These are phyloP conservation scores for Synanthedon tipuliformis DNA, from an alignment of 2,888 invertebrate species.

Conservation along the genomic window DNA sequence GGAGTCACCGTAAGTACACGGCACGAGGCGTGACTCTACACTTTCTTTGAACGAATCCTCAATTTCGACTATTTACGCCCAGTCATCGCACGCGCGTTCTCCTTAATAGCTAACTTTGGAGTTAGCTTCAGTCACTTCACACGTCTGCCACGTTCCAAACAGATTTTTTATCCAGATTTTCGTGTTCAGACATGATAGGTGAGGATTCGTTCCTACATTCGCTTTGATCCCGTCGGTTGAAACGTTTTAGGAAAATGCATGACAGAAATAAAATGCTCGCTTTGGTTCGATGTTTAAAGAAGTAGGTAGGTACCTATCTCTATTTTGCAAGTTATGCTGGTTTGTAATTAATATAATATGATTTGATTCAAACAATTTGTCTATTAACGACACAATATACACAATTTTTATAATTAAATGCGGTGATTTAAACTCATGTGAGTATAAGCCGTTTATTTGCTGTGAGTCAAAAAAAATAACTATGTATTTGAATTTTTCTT, in stretches of 20 bases:
- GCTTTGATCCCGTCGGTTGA: conserved; percentile 17
- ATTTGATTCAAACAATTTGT: no score
- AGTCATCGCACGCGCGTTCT: conserved; percentile 38
- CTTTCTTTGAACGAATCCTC: conserved; percentile 33
- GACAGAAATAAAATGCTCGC: not conserved
- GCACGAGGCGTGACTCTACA: conserved; percentile 23
- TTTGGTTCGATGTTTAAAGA: not conserved
- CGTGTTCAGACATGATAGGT: conserved; percentile 33
- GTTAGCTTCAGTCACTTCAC: conserved; percentile 24
- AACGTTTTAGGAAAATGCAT: not conserved
- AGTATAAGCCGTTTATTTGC: no score
- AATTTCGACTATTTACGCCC: conserved; percentile 37
- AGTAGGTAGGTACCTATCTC: no score
- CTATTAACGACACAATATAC: no score
- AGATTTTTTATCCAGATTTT: conserved; percentile 45
- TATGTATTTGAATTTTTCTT: no score
- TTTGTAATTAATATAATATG: not conserved
- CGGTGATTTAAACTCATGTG: no score
- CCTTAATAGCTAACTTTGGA: conserved; percentile 27
- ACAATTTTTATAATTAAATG: no score
- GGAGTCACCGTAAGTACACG: conserved; percentile 15
- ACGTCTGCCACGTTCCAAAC: conserved; percentile 34
- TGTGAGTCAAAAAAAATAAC: no score
- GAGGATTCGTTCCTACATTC: conserved; percentile 26
- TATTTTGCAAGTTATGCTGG: not conserved